Percentiles rank a stretch among this genome's conserved stretches.
Evolutionary conservation across 2,888 invertebrate species (phyloP).

Genomic region (Malthinus flaveolus): DNA sequence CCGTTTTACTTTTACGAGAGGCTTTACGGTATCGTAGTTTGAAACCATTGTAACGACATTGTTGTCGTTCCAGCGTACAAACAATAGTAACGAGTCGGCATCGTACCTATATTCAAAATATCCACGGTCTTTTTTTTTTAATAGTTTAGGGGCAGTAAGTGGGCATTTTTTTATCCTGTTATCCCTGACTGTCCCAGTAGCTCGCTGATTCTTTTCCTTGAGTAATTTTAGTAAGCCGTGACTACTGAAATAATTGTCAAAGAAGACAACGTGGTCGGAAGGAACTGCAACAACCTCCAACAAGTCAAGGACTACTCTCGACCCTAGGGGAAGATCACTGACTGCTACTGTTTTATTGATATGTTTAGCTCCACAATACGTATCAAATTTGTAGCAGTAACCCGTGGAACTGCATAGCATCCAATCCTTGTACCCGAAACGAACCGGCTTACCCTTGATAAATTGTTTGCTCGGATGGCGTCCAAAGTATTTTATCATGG

Average conservation of each 20-base stretch:
- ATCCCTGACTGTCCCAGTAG: constrained; percentile 17
- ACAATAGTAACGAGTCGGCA: neutral
- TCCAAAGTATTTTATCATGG: constrained; percentile 8
- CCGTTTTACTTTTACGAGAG: constrained; percentile 10
- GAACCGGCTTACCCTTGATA: constrained; percentile 38
- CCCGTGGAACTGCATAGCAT: constrained; percentile 33
- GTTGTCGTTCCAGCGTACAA: constrained; percentile 22
- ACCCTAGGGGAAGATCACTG: constrained; percentile 22
- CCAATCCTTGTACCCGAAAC: constrained; percentile 41
- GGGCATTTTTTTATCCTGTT: constrained; percentile 21
- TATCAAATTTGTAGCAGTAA: constrained; percentile 35
- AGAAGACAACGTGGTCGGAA: constrained; percentile 15
- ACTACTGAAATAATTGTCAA: constrained; percentile 29
- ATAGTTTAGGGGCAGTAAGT: constrained; percentile 1
- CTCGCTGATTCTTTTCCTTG: constrained; percentile 6
- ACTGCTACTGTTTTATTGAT: constrained; percentile 2
- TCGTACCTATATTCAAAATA: neutral
- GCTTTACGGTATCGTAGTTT: constrained; percentile 17
- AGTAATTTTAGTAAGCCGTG: constrained; percentile 13
- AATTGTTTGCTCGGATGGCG: constrained; percentile 35
- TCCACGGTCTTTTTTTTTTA: neutral
- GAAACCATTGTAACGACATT: constrained; percentile 13
- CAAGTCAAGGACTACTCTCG: constrained; percentile 15
- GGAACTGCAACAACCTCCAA: constrained; percentile 13
- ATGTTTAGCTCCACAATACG: constrained; percentile 35